A percentile compares a stretch with the other conserved stretches of the same genome.
Evolutionary conservation across 1,140 invertebrate species (phyloP).

Genomic region (fruit fly (Drosophila melanogaster)): Release_6_plus_ISO1_MT NT_033779.5:13478501-13479000

Average conservation of each 20-base stretch:
- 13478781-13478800: too few species aligned
- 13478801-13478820: too few species aligned
- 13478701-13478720: constrained; percentile 65
- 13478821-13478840: background rate
- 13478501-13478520: constrained; percentile 50
- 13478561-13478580: constrained; percentile 48
- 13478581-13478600: constrained; percentile 52
- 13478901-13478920: constrained; percentile 3
- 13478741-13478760: background rate
- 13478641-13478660: constrained; percentile 1
- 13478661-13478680: constrained; percentile 68
- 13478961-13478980: constrained; percentile 28
- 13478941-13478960: constrained; percentile 5
- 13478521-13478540: constrained; percentile 10
- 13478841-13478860: background rate
- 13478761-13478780: too few species aligned
- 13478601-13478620: constrained; percentile 60
- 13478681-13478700: constrained; percentile 66
- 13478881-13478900: constrained; percentile 1
- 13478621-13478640: constrained; percentile 7
- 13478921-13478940: constrained; percentile 12
- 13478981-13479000: constrained; percentile 27
- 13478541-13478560: background rate
- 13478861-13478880: constrained; percentile 4
- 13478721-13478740: background rate